Conservation (phyloP, 2,113 vertebrate species). For the Clupea harengus region DNA sequence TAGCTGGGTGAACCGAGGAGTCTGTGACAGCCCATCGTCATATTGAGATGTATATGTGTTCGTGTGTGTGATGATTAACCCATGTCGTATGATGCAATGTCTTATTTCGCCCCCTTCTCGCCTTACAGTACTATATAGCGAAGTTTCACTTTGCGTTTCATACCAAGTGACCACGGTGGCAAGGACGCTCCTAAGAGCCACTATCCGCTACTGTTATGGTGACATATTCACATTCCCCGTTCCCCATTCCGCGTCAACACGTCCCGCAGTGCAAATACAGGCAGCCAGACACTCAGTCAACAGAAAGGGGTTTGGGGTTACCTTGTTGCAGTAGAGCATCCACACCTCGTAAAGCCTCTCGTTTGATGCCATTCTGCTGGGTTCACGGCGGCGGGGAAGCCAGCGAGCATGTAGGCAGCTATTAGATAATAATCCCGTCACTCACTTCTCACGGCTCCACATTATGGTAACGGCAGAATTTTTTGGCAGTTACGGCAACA, state of each 20-base stretch:
- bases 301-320: conserved; percentile 55
- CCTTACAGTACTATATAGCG: not conserved
- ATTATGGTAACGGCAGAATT: conserved; percentile 32
- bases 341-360: conserved; percentile 97
- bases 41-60: not conserved
- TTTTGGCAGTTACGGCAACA: not conserved
- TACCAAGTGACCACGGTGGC: not conserved
- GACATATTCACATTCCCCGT: not conserved
- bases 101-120: not conserved
- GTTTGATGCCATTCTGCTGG: conserved; percentile 87
- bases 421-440: not conserved
- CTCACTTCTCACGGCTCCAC: conserved; percentile 32
- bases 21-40: not conserved
- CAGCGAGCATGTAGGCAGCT: conserved; percentile 36
- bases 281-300: not conserved
- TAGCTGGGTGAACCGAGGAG: not conserved
- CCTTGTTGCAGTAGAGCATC: conserved; percentile 98
- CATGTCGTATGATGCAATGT: not conserved
- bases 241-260: not conserved
- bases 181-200: not conserved
- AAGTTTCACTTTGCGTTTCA: not conserved
- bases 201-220: not conserved
- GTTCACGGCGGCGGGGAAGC: not conserved
- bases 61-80: not conserved
- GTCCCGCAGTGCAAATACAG: not conserved